These are phyloP conservation scores for Columba livia DNA, from an alignment of 2,113 vertebrate genomes.

Conservation along the genomic window DNA sequence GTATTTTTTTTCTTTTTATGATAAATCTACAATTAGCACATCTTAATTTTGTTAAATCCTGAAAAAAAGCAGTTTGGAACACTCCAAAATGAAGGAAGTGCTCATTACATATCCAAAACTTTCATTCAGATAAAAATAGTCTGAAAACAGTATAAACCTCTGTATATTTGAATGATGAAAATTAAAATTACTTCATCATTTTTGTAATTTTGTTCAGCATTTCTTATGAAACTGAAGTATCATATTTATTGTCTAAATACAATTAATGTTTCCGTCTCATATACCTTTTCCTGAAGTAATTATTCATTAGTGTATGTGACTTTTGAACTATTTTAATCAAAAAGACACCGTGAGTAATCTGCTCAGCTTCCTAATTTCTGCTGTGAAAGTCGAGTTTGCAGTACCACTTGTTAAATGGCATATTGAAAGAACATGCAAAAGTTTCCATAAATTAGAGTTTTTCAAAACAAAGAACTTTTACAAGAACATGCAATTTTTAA, in stretches of 20 bases:
- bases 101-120: background rate
- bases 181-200: background rate
- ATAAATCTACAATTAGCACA: background rate
- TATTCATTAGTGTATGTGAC: background rate
- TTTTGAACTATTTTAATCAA: background rate
- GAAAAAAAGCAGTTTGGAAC: background rate
- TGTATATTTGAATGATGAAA: background rate
- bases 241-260: background rate
- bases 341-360: background rate
- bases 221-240: background rate
- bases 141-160: background rate
- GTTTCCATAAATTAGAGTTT: background rate
- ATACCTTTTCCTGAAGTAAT: background rate
- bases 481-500: background rate
- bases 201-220: background rate
- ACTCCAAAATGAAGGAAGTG: background rate
- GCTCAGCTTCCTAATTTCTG: background rate
- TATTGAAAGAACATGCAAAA: background rate
- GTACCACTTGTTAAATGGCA: background rate
- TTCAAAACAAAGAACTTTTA: background rate
- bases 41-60: background rate
- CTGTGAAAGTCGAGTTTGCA: background rate
- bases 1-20: background rate
- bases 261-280: background rate
- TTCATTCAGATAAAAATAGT: background rate